Evolutionary conservation across 2,888 invertebrate genomes (phyloP).

Genomic region (Galeruca laticollis): DNA sequence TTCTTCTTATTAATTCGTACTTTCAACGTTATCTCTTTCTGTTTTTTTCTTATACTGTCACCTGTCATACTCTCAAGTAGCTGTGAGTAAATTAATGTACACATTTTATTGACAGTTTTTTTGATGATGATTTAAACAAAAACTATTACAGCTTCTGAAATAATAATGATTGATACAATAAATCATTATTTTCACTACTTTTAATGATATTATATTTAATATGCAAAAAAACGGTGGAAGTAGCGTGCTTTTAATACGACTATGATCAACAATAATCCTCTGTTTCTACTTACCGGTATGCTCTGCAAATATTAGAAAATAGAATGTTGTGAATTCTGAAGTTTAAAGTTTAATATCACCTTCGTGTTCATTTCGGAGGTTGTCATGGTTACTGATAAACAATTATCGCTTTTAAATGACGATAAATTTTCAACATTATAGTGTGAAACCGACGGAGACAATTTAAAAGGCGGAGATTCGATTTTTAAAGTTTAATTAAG

Average conservation of each 20-base stretch:
- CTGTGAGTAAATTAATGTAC: too few species aligned
- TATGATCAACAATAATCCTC: not conserved
- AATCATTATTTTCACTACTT: not conserved
- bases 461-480: constrained; percentile 37
- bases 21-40: too few species aligned
- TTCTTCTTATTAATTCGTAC: too few species aligned
- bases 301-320: constrained; percentile 25
- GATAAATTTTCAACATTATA: constrained; percentile 38
- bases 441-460: constrained; percentile 33
- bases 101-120: too few species aligned
- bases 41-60: too few species aligned
- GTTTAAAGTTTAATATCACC: constrained; percentile 32
- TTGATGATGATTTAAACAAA: too few species aligned
- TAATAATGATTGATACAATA: not conserved
- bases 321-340: constrained; percentile 23
- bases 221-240: not conserved
- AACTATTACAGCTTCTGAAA: too few species aligned
- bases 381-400: constrained; percentile 38
- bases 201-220: not conserved
- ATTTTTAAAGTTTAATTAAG: constrained; percentile 26
- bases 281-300: constrained; percentile 16
- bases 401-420: constrained; percentile 36
- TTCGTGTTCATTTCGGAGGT: constrained; percentile 28
- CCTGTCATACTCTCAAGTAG: too few species aligned
- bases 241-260: not conserved